These are phyloP conservation scores for Pantherophis guttatus DNA, from an alignment of 2,113 vertebrate species.

Conservation along the genomic window DNA sequence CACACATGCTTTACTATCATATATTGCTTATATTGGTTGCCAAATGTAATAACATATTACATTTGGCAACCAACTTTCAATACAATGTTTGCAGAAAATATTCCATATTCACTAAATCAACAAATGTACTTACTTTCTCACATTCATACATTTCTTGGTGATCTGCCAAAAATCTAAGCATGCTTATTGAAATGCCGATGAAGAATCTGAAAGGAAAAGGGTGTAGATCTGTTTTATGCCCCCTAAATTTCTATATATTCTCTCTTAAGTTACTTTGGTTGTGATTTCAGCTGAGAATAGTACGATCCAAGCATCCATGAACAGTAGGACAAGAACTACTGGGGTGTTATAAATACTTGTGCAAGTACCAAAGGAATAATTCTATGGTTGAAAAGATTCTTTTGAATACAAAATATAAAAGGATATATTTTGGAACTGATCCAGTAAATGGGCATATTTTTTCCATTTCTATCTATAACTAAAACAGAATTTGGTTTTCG, in stretches of 20 bases:
- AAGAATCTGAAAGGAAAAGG: background rate
- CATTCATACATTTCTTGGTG: background rate
- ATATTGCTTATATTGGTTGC: background rate
- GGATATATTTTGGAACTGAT: background rate
- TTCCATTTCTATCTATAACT: background rate
- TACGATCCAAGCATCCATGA: background rate
- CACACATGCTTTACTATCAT: background rate
- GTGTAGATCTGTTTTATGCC: background rate
- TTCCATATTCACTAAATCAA: background rate
- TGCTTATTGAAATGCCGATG: background rate
- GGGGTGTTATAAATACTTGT: background rate
- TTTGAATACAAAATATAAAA: background rate
- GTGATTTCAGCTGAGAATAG: background rate
- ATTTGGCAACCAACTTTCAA: background rate
- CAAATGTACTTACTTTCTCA: background rate
- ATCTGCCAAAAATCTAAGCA: background rate
- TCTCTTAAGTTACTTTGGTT: background rate
- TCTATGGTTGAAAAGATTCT: background rate
- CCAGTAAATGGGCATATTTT: background rate
- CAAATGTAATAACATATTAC: background rate
- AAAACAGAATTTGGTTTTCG: background rate
- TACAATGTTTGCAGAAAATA: background rate
- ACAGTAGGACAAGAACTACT: background rate
- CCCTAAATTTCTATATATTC: background rate
- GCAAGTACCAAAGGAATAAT: background rate